Percentiles rank a stretch among this genome's conserved stretches.
Conservation (phyloP, 2,113 vertebrate species). For the Australoheros scitulus region DNA sequence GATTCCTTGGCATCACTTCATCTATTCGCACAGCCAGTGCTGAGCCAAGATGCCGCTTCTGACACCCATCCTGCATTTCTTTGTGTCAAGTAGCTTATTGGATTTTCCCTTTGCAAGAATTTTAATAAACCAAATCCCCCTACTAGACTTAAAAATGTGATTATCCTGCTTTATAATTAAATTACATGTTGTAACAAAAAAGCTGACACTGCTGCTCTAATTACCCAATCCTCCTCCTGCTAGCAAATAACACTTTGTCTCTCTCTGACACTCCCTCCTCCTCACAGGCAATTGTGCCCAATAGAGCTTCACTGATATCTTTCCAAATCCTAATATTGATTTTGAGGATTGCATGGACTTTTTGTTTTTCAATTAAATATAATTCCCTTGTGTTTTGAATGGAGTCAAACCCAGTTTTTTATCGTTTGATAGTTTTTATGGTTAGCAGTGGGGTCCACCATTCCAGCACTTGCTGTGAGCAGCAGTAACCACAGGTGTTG, state of each 20-base stretch:
- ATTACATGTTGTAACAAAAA: neutral
- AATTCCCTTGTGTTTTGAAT: neutral
- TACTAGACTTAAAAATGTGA: neutral
- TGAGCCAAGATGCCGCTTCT: neutral
- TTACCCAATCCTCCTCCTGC: neutral
- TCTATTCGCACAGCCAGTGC: neutral
- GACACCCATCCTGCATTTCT: neutral
- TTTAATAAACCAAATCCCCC: neutral
- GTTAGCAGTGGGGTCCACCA: neutral
- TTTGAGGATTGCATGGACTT: neutral
- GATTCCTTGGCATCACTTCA: neutral
- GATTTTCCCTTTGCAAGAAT: neutral
- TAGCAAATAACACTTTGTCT: neutral
- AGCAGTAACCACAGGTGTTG: neutral
- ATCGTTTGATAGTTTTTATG: neutral
- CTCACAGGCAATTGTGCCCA: neutral
- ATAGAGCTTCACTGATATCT: neutral
- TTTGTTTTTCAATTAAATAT: neutral
- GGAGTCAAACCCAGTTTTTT: neutral
- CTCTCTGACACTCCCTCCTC: neutral
- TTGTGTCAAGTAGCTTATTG: neutral
- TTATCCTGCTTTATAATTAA: neutral
- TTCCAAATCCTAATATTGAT: neutral
- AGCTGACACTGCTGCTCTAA: neutral
- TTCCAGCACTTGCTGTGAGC: neutral